Percentiles rank a stretch among this genome's conserved stretches.
Evolutionary conservation across 1,140 invertebrate species (phyloP).

Genomic region (Myzus persicae): DNA sequence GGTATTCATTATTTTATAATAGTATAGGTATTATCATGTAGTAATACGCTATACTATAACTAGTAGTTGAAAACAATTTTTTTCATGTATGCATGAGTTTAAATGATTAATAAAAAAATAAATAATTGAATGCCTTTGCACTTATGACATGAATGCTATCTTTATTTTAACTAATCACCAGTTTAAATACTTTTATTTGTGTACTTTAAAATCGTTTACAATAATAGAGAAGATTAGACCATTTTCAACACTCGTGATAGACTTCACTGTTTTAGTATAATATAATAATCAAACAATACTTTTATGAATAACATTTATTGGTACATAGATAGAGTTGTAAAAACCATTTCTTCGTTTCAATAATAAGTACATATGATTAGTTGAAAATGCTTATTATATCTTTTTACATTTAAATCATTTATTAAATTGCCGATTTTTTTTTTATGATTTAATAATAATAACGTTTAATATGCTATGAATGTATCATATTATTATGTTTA

Average conservation of each 20-base stretch:
- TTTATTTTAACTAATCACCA: neutral
- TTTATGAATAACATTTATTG: neutral
- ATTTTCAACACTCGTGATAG: neutral
- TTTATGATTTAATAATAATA: neutral
- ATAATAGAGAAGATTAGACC: neutral
- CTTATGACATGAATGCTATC: neutral
- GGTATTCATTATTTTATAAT: neutral
- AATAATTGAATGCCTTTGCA: neutral
- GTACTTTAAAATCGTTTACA: neutral
- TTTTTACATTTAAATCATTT: neutral
- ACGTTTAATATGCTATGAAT: too few species aligned
- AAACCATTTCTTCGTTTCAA: neutral
- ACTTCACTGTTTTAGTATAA: neutral
- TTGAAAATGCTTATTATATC: neutral
- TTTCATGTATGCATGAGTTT: neutral
- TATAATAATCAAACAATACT: neutral
- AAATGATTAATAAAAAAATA: neutral
- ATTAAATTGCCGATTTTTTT: neutral
- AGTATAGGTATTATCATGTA: neutral
- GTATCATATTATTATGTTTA: neutral
- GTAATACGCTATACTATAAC: neutral
- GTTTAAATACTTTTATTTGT: conserved; percentile 17
- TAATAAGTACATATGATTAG: neutral
- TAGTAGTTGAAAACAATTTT: neutral
- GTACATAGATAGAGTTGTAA: neutral